Evolutionary conservation across 2,888 invertebrate genomes (phyloP), one percentile per base, ranked within the genome.

Genomic region (Neoascia interrupta): DNA sequence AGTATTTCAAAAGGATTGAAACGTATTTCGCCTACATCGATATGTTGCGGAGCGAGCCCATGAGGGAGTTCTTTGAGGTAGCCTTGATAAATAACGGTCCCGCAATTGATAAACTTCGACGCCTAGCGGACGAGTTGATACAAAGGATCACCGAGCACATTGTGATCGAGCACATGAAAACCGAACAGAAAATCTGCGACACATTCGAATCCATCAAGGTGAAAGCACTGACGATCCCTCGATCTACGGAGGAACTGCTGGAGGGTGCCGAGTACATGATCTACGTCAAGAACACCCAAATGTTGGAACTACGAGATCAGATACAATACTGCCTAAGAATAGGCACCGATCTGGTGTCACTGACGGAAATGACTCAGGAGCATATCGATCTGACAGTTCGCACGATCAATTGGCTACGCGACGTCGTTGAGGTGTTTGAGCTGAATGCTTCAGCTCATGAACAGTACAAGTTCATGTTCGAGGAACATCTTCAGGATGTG

Each of bases 201-300:
- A 92, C 92, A 82, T 97, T 96, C 86, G 92, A 94, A 87, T 89
- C 89, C 19, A 92, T 97, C 61, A 92, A 92, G 82, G 89, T 89
- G 26, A 91, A 90, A 81, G 95, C 96, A 0, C 86, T 94, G 8
- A 91, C 92, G 83, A 92, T 93, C 81, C 97, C 97, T 0, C 91
- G 91, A 80, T 93, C 93, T 34, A 96, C 96, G 0, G 94, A 93
- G 83, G 95, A 97, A 84, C 89, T 97, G 23, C 92, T 97, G 82
- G 94, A 93, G 80, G 92, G 94, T 88, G 94, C 95, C 23, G 90
- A 93, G 60, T 96, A 95, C 86, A 95, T 97, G 90, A 90, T 95
- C 82, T 90, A 92, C 82, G 96, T 95, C 0, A 93, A 94, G 83
- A 93, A 94, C 3, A 91, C 91, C 28, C 91, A 94, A 70, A 91